A percentile compares a stretch with the other conserved stretches of the same genome.
Conservation (phyloP, 2,797 vertebrate genomes). For the Psittacula derbiana region DNA sequence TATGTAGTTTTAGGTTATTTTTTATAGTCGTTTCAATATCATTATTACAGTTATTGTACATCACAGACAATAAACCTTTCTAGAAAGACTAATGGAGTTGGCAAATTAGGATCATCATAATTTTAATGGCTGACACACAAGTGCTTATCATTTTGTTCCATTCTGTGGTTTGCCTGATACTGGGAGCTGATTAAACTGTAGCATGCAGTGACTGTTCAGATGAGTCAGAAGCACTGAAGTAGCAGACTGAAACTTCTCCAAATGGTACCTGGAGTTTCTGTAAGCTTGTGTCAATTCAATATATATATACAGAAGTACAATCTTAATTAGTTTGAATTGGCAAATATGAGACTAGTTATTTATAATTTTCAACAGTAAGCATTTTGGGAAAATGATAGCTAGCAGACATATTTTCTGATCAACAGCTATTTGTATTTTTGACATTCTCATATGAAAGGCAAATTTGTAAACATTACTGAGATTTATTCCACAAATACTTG, state of each 20-base stretch:
- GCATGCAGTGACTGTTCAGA: not conserved
- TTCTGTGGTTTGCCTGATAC: not conserved
- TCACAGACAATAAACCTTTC: constrained; percentile 12
- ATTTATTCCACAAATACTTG: constrained; percentile 17
- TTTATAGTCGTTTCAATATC: not conserved
- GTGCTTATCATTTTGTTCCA: not conserved
- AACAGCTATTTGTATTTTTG: constrained; percentile 4
- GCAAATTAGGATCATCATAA: constrained; percentile 1
- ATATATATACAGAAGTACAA: not conserved
- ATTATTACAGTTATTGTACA: constrained; percentile 11
- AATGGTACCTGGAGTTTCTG: not conserved
- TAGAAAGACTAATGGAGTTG: constrained; percentile 15
- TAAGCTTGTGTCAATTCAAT: not conserved
- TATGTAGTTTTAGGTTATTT: not conserved
- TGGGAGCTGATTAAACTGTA: not conserved
- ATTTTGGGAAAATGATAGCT: not conserved
- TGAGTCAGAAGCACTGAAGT: not conserved
- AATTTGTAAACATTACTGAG: constrained; percentile 7
- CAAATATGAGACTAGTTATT: not conserved
- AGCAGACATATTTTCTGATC: not conserved
- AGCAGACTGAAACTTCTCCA: not conserved
- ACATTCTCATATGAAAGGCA: not conserved
- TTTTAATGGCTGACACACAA: not conserved
- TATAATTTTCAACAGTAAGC: not conserved
- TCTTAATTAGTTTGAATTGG: not conserved